Evolutionary conservation across 64 coral and sea anemone genomes (phyloP).

Genomic region (Astreopora myriophthalma): DNA sequence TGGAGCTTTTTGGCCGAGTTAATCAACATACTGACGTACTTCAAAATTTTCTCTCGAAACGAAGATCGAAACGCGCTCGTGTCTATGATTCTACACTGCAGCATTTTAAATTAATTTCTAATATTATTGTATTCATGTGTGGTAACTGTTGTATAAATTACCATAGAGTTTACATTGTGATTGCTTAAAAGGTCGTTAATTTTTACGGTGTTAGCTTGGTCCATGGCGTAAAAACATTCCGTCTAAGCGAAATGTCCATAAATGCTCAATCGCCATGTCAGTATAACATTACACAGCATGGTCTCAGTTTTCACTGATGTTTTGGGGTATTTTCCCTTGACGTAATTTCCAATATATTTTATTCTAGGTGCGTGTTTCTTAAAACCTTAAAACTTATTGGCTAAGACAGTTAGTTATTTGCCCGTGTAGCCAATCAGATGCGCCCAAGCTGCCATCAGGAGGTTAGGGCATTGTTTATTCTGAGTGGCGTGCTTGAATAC

Average conservation of each 20-base stretch:
- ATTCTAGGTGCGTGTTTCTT: neutral
- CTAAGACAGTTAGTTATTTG: neutral
- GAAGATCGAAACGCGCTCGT: neutral
- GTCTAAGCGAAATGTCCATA: neutral
- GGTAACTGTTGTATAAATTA: conserved; percentile 22
- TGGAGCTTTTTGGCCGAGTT: neutral
- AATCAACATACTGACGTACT: no score
- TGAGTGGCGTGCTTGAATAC: conserved; percentile 29
- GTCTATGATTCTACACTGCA: neutral
- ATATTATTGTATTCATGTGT: neutral
- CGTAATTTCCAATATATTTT: neutral
- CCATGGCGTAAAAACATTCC: neutral
- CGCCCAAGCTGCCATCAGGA: neutral
- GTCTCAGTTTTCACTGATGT: neutral
- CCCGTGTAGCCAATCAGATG: conserved; percentile 4
- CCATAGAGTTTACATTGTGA: neutral
- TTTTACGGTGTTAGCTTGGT: neutral
- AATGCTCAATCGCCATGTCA: neutral
- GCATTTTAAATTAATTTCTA: neutral
- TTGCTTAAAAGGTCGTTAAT: conserved; percentile 21
- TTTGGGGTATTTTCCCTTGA: conserved; percentile 9
- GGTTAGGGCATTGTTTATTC: neutral
- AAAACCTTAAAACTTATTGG: neutral
- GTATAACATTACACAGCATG: neutral
- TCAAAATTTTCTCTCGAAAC: neutral